phyloP scores from a whole-genome alignment of 2,888 invertebrate species.

The Ferrisia virgata region DNA sequence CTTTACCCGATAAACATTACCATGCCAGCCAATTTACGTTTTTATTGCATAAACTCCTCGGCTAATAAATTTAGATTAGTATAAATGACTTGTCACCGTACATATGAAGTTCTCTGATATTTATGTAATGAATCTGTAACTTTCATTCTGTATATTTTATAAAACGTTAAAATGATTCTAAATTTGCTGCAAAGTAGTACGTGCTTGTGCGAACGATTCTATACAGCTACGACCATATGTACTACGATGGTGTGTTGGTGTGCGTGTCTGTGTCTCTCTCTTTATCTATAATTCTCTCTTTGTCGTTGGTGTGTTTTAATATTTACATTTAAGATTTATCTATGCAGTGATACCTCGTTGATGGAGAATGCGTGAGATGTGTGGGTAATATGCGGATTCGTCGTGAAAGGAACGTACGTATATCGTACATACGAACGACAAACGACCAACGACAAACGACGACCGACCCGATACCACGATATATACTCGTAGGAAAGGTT shows the following conservation, averaged over 20 bases:
- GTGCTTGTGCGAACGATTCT: conserved; percentile 16
- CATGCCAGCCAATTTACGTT: conserved; percentile 31
- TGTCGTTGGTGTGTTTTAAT: background rate
- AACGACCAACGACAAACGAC: too few species aligned
- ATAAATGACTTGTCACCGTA: conserved; percentile 31
- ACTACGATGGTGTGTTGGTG: background rate
- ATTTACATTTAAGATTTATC: background rate
- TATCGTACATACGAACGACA: too few species aligned
- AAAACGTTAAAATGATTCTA: conserved; percentile 23
- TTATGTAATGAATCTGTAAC: conserved; percentile 32
- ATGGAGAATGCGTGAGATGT: background rate
- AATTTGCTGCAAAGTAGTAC: conserved; percentile 17
- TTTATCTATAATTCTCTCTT: background rate
- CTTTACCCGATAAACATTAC: conserved; percentile 33
- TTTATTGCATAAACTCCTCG: conserved; percentile 29
- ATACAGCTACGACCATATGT: too few species aligned
- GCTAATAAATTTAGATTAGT: conserved; percentile 31
- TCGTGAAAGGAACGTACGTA: background rate
- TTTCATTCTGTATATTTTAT: conserved; percentile 18
- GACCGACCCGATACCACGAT: too few species aligned
- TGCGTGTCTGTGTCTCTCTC: background rate
- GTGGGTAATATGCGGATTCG: background rate
- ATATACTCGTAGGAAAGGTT: background rate
- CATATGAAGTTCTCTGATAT: conserved; percentile 28
- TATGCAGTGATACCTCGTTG: conserved; percentile 9